These are phyloP conservation scores for Dysdera silvatica DNA, from an alignment of 1,140 invertebrate species.

Conservation along the genomic window DNA sequence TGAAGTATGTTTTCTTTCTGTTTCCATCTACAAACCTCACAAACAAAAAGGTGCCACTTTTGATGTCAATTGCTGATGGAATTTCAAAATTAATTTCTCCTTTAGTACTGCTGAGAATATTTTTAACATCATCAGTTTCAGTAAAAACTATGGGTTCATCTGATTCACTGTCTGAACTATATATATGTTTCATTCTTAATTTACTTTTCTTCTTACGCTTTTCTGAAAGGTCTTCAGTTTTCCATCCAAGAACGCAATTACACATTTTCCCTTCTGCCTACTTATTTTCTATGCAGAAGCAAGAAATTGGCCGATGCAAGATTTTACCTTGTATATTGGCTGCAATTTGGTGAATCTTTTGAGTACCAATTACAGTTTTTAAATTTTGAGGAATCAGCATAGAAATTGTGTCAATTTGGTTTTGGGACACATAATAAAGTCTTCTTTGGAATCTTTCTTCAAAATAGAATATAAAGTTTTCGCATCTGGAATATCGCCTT, in stretches of 20 bases:
- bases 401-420: background rate
- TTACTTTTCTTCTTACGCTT: background rate
- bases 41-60: too few species aligned
- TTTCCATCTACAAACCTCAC: too few species aligned
- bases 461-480: background rate
- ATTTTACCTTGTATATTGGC: slow-evolving; percentile 1
- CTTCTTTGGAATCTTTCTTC: background rate
- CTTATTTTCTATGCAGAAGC: background rate
- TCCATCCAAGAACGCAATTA: background rate
- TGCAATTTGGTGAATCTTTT: slow-evolving; percentile 8
- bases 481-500: slow-evolving; percentile 3
- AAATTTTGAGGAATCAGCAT: background rate
- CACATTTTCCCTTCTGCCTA: background rate
- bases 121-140: too few species aligned
- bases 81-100: too few species aligned
- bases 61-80: too few species aligned
- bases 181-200: background rate
- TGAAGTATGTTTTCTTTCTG: too few species aligned
- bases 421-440: background rate
- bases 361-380: too few species aligned
- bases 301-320: background rate
- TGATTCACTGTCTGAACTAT: too few species aligned
- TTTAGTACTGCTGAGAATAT: too few species aligned
- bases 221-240: background rate
- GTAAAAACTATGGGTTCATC: too few species aligned